phyloP scores from a whole-genome alignment of 1,140 invertebrate genomes.

The Aphaenogaster rudis region DNA sequence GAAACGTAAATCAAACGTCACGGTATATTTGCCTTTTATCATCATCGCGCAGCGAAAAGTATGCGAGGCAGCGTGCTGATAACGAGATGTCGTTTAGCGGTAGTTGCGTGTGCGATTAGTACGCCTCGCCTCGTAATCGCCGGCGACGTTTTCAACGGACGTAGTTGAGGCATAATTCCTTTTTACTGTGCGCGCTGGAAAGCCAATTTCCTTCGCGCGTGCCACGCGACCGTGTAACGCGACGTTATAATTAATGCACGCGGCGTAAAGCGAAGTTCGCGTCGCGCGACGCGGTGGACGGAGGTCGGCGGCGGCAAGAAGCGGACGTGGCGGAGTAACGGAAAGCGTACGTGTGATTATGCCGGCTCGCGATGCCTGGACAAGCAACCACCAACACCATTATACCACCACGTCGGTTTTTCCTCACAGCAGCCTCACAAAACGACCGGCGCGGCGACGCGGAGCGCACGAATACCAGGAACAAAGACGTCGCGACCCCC shows the following conservation, averaged over 20 bases:
- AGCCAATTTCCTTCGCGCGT: conserved; percentile 64
- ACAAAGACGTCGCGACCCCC: conserved; percentile 81
- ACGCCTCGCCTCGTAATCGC: conserved; percentile 9
- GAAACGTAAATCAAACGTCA: conserved; percentile 1
- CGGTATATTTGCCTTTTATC: not conserved
- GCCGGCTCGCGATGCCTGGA: conserved; percentile 64
- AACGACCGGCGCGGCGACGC: conserved; percentile 42
- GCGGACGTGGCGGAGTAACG: conserved; percentile 45
- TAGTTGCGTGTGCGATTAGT: conserved; percentile 38
- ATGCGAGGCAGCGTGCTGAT: not conserved
- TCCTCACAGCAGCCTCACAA: not conserved
- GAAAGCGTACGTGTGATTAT: conserved; percentile 74
- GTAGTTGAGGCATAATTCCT: conserved; percentile 36
- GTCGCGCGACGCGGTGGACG: conserved; percentile 24
- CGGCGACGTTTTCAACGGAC: conserved; percentile 36
- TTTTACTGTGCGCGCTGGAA: conserved; percentile 58
- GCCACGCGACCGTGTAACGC: conserved; percentile 60
- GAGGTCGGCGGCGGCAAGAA: conserved; percentile 45
- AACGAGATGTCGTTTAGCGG: conserved; percentile 16
- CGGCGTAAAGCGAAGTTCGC: conserved; percentile 51
- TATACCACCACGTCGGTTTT: conserved; percentile 31
- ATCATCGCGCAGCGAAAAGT: not conserved
- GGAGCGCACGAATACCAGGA: conserved; percentile 71
- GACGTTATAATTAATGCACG: conserved; percentile 71
- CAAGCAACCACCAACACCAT: conserved; percentile 64